Evolutionary conservation across 2,888 invertebrate species (phyloP).

Genomic region (Ormyrus rosae): DNA sequence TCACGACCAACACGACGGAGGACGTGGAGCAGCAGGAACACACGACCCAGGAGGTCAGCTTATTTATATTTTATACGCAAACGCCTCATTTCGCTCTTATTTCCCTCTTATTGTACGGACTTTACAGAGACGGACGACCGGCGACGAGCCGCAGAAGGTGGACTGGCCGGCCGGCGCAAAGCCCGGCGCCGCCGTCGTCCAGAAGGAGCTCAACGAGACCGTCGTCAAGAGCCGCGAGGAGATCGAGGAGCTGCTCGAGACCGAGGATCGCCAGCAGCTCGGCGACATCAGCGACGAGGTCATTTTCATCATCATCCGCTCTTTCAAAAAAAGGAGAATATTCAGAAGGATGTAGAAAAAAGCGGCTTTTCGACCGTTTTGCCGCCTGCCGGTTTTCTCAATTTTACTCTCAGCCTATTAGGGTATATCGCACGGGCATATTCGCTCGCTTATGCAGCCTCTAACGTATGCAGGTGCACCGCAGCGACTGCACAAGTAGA

Average conservation of each 20-base stretch:
- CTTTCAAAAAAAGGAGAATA: no score
- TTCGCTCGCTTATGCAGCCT: no score
- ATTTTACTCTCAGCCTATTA: no score
- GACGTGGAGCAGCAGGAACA: slow-evolving; percentile 93
- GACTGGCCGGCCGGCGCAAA: slow-evolving; percentile 66
- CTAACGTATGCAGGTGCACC: slow-evolving; percentile 8
- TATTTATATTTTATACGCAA: not conserved
- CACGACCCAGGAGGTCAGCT: slow-evolving; percentile 86
- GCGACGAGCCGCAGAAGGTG: slow-evolving; percentile 74
- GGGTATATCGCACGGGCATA: no score
- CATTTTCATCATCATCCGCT: slow-evolving; percentile 36
- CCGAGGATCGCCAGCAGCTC: slow-evolving; percentile 88
- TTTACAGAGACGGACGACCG: slow-evolving; percentile 77
- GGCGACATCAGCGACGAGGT: slow-evolving; percentile 93
- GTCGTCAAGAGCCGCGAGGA: slow-evolving; percentile 89
- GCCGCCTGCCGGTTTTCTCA: no score
- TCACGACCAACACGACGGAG: slow-evolving; percentile 93
- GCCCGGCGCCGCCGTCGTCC: slow-evolving; percentile 83
- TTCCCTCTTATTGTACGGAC: not conserved
- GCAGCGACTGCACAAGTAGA: slow-evolving; percentile 4
- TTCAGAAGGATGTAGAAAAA: no score
- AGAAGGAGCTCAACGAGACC: slow-evolving; percentile 86
- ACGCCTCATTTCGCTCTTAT: not conserved
- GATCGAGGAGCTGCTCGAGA: slow-evolving; percentile 88
- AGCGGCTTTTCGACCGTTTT: no score